A percentile compares a stretch with the other conserved stretches of the same genome.
phyloP scores from a whole-genome alignment of 2,888 invertebrate species.

The Candidula unifasciata region DNA sequence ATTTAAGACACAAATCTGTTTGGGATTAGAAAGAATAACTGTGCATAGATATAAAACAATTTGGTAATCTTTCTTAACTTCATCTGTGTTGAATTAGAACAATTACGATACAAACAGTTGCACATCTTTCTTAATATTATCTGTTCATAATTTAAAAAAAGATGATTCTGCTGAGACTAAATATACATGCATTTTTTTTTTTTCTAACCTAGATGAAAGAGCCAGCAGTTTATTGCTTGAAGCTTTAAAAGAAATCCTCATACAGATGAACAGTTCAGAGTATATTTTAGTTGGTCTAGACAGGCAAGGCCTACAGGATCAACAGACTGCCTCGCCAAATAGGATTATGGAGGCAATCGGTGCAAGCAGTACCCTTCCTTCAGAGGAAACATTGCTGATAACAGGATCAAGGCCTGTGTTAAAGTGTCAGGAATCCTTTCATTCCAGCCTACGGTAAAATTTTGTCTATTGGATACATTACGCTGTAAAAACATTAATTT shows the following conservation, averaged over 20 bases:
- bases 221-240: constrained; percentile 59
- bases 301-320: constrained; percentile 21
- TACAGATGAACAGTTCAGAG: constrained; percentile 53
- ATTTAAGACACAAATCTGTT: no score
- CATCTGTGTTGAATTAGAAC: no score
- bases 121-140: no score
- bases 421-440: constrained; percentile 29
- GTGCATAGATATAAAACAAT: no score
- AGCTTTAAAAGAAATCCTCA: constrained; percentile 66
- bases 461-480: no score
- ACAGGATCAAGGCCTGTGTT: background rate
- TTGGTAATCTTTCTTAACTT: no score
- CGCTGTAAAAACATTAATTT: no score
- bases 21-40: no score
- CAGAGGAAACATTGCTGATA: background rate
- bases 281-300: constrained; percentile 41
- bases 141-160: no score
- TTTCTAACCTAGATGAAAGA: constrained; percentile 60
- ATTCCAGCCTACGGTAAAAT: constrained; percentile 33
- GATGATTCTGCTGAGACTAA: background rate
- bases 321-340: constrained; percentile 65
- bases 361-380: constrained; percentile 16
- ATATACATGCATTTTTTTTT: background rate
- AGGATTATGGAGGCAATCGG: constrained; percentile 55
- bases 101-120: no score